Evolutionary conservation across 2,113 vertebrate genomes (phyloP).

Genomic region (Cephalopholis sonnerati): DNA sequence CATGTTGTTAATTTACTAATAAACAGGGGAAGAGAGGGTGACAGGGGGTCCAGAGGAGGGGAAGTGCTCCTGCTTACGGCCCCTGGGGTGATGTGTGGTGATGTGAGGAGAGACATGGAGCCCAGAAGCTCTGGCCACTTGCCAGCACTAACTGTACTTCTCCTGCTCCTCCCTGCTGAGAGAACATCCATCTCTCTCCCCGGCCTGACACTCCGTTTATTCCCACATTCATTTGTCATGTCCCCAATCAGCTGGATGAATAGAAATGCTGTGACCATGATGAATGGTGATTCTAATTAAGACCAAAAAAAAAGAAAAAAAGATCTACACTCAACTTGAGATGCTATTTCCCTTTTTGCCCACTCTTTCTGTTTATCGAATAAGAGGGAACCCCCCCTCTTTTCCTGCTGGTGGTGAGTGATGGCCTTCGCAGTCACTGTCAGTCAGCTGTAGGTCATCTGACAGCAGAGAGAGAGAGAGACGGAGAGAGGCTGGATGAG

Average conservation of each 20-base stretch:
- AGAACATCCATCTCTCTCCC: conserved; percentile 92
- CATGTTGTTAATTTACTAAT: conserved; percentile 87
- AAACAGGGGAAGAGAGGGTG: conserved; percentile 76
- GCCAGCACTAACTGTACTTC: conserved; percentile 92
- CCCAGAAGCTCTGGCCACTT: conserved; percentile 85
- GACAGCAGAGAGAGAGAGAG: conserved; percentile 41
- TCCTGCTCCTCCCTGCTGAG: conserved; percentile 86
- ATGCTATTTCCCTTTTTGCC: conserved; percentile 65
- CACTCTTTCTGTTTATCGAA: conserved; percentile 72
- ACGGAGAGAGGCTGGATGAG: background rate
- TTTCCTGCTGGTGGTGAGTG: conserved; percentile 70
- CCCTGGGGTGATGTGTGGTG: conserved; percentile 71
- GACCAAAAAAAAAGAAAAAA: conserved; percentile 81
- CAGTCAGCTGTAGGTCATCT: conserved; percentile 82
- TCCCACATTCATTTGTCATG: conserved; percentile 95
- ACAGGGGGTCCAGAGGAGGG: conserved; percentile 78
- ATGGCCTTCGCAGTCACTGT: conserved; percentile 72
- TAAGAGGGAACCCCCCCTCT: conserved; percentile 67
- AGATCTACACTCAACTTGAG: conserved; percentile 81
- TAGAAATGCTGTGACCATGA: conserved; percentile 88
- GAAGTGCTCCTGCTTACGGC: conserved; percentile 75
- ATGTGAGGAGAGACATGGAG: conserved; percentile 63
- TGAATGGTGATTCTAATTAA: conserved; percentile 92
- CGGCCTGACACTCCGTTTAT: conserved; percentile 91
- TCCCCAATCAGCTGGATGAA: conserved; percentile 93